Conservation (phyloP, 2,888 invertebrate species). For the Cataglyphis albicans region DNA sequence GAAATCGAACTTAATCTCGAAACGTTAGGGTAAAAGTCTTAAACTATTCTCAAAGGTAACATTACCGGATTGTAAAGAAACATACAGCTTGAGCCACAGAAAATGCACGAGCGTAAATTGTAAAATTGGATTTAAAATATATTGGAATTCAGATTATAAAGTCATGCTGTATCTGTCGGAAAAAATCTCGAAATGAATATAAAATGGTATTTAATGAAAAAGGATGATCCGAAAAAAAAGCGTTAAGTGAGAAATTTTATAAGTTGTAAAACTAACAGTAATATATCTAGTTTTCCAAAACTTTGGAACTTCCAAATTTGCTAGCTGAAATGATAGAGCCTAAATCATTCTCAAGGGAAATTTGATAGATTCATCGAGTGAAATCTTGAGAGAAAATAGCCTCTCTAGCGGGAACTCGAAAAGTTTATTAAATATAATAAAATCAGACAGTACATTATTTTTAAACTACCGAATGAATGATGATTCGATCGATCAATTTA, state of each 20-base stretch:
- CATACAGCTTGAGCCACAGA: neutral
- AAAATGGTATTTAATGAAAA: neutral
- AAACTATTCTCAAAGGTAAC: constrained; percentile 57
- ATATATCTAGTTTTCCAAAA: neutral
- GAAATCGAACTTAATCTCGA: constrained; percentile 47
- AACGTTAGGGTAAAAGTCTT: constrained; percentile 32
- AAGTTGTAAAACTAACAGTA: neutral
- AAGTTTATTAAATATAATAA: constrained; percentile 15
- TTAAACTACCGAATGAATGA: neutral
- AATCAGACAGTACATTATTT: neutral
- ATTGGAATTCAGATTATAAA: neutral
- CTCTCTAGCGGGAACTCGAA: neutral
- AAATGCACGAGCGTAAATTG: constrained; percentile 46
- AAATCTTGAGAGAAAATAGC: constrained; percentile 28
- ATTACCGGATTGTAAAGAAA: constrained; percentile 46
- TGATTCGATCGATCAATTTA: neutral
- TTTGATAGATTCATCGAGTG: constrained; percentile 5
- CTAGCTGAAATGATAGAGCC: neutral
- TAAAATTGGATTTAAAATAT: constrained; percentile 45
- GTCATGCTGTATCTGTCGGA: neutral
- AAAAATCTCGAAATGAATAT: neutral
- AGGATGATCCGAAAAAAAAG: neutral
- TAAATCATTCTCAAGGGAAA: constrained; percentile 22
- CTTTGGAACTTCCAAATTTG: constrained; percentile 16
- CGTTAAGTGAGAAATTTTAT: neutral